These are phyloP conservation scores for Himalopsyche phryganea DNA, from an alignment of 1,140 invertebrate genomes.

Conservation along the genomic window DNA sequence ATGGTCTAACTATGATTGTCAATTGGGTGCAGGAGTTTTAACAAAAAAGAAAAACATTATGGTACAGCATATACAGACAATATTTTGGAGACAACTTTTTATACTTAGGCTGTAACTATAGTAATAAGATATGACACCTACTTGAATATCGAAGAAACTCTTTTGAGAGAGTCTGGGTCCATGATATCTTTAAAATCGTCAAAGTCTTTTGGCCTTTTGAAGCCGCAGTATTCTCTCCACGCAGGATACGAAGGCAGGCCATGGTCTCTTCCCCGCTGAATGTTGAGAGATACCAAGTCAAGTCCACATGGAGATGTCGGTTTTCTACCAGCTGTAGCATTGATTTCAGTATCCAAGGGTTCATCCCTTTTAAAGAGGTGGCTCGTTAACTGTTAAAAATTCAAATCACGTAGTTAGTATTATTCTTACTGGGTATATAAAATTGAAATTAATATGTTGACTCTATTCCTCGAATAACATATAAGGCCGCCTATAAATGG, in stretches of 20 bases:
- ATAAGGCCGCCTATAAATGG: too few species aligned
- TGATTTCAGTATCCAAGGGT: conserved; percentile 21
- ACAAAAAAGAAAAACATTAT: too few species aligned
- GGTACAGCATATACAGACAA: too few species aligned
- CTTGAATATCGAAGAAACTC: conserved; percentile 64
- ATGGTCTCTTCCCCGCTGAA: conserved; percentile 85
- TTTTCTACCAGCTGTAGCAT: conserved; percentile 12
- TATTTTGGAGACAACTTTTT: too few species aligned
- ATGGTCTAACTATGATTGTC: too few species aligned
- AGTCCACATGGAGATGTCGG: conserved; percentile 61
- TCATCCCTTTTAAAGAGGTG: conserved; percentile 68
- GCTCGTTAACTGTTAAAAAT: conserved; percentile 63
- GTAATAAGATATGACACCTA: conserved; percentile 39
- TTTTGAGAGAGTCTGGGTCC: conserved; percentile 58
- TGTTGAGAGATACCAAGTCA: conserved; percentile 82
- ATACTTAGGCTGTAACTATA: too few species aligned
- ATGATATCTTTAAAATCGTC: conserved; percentile 66
- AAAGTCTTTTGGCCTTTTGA: conserved; percentile 66
- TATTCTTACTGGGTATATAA: too few species aligned
- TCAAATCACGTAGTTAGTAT: too few species aligned
- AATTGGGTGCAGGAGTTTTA: too few species aligned
- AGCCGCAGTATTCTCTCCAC: conserved; percentile 72
- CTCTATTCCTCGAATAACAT: too few species aligned
- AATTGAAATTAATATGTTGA: too few species aligned
- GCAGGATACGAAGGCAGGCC: conserved; percentile 76